Evolutionary conservation across 2,888 invertebrate genomes (phyloP).

Genomic region (Leucophora obtusa): DNA sequence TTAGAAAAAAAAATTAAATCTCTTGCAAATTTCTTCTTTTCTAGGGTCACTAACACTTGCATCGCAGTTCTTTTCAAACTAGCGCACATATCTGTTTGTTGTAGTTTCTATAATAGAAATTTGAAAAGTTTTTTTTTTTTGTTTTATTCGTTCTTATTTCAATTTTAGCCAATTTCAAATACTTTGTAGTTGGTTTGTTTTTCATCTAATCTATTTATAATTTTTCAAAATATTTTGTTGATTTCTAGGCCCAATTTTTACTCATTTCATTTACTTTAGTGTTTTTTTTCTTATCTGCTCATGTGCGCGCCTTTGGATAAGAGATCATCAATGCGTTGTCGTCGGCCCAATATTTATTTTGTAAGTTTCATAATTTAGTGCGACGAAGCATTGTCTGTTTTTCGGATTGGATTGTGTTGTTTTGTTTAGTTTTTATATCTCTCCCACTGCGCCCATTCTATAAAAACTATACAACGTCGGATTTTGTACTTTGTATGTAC

Average conservation of each 20-base stretch:
- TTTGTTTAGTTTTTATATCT: slow-evolving; percentile 22
- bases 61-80: slow-evolving; percentile 16
- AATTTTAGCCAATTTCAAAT: slow-evolving; percentile 2
- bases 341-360: slow-evolving; percentile 21
- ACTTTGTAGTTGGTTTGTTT: slow-evolving; percentile 11
- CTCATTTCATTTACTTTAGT: neutral
- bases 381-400: slow-evolving; percentile 40
- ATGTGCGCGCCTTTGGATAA: slow-evolving; percentile 51
- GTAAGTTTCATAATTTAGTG: slow-evolving; percentile 20
- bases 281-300: slow-evolving; percentile 54
- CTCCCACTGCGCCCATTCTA: slow-evolving; percentile 58
- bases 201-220: slow-evolving; percentile 37
- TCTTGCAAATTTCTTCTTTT: neutral
- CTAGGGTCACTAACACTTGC: slow-evolving; percentile 23
- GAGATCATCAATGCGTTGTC: slow-evolving; percentile 40
- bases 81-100: neutral
- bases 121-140: neutral
- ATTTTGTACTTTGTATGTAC: neutral
- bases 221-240: neutral
- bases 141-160: neutral
- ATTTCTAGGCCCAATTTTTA: neutral
- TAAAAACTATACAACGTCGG: slow-evolving; percentile 7
- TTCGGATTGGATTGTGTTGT: slow-evolving; percentile 1
- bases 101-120: neutral
- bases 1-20: neutral